Evolutionary conservation across 1,140 invertebrate species (phyloP), one percentile per base, ranked within the genome.

Genomic region (Rhopalosiphum padi): DNA sequence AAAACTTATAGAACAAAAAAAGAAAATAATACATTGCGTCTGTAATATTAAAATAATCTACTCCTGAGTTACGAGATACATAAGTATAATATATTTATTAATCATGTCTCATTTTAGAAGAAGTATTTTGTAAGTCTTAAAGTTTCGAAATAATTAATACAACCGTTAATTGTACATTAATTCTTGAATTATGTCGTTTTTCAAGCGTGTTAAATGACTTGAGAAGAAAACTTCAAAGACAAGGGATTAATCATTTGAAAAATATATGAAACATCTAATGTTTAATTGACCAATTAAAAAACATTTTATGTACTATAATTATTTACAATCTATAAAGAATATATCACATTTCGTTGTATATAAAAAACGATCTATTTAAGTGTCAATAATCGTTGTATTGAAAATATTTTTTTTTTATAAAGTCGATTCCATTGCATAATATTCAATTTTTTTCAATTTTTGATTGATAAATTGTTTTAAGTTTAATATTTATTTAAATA

Each of bases 91-190:
- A 48, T 18, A n/a, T 87, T n/a, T 87, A 87, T 48, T 87, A n/a
- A 21, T n/a, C 6, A 7, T 15, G 30, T 87, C 11, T n/a, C 5
- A 48, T 41, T 41, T 41, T 41, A 41, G 41, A 41, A 41, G 41
- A 41, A 41, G 1, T 41, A 41, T 41, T 41, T 21, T 30, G 30
- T 21, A 48, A 87, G 25, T 48, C 43, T 48, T 48, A 46, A 48
- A 87, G 43, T 46, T 87, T 48, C 48, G 30, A 25, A 46, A 87
- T 87, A 46, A 86, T 87, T 87, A 48, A 87, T 87, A 46, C 85
- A 37, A 87, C 43, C 23, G 30, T 87, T 25, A n/a, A 87, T 48
- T n/a, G 85, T 30, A 3, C 43, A 87, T 87, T 48, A 87, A 21
- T 18, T 86, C 41, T 86, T 86, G 30, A 86, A 46, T 18, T 23